Conservation (phyloP, 2,888 invertebrate genomes). For the Morpho helenor region DNA sequence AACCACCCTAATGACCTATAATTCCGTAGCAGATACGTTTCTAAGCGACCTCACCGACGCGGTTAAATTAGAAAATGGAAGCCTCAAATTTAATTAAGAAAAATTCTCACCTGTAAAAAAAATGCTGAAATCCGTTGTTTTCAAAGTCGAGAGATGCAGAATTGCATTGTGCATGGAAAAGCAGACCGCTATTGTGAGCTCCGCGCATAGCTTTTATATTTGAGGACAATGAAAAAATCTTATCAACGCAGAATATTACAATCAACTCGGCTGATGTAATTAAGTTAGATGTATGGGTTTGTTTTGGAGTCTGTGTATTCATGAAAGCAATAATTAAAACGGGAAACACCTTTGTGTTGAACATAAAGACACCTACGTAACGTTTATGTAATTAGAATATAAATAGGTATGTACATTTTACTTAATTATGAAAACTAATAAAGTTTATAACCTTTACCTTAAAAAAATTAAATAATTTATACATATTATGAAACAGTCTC, state of each 20-base stretch:
- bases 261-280: constrained; percentile 43
- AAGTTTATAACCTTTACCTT: too few relatives aligned
- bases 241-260: constrained; percentile 55
- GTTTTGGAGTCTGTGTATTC: constrained; percentile 15
- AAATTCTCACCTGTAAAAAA: constrained; percentile 61
- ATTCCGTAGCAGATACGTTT: too few relatives aligned
- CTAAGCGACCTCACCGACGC: too few relatives aligned
- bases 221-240: constrained; percentile 58
- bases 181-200: constrained; percentile 47
- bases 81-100: constrained; percentile 39
- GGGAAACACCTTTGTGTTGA: too few relatives aligned
- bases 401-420: too few relatives aligned
- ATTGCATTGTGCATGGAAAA: constrained; percentile 59
- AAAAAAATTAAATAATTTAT: too few relatives aligned
- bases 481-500: too few relatives aligned
- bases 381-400: too few relatives aligned
- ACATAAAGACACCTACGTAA: too few relatives aligned
- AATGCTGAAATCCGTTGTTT: constrained; percentile 65
- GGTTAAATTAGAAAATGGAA: background rate
- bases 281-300: constrained; percentile 39
- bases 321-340: constrained; percentile 6
- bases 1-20: background rate
- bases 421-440: too few relatives aligned
- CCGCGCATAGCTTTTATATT: constrained; percentile 48
- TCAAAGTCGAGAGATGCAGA: constrained; percentile 60